Percentiles rank a stretch among this genome's conserved stretches.
Conservation (phyloP, 2,113 vertebrate species). For the Perca flavescens region DNA sequence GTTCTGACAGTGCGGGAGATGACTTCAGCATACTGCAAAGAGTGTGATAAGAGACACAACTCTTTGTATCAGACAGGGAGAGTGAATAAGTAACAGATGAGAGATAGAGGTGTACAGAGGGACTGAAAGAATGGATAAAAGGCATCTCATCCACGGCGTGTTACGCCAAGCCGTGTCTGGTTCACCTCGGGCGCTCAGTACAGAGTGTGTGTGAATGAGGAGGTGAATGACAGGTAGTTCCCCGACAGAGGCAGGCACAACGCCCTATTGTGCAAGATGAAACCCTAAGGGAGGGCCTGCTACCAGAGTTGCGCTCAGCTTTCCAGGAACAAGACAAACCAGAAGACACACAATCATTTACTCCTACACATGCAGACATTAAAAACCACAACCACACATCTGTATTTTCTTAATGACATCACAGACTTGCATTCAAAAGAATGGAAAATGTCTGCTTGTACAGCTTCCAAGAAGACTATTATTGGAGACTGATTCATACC, state of each 20-base stretch:
- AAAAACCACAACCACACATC: neutral
- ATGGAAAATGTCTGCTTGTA: neutral
- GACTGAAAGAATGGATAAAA: conserved; percentile 50
- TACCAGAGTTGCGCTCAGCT: conserved; percentile 47
- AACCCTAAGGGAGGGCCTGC: conserved; percentile 40
- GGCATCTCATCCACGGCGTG: neutral
- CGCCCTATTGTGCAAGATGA: conserved; percentile 58
- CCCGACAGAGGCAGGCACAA: conserved; percentile 49
- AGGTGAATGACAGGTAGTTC: conserved; percentile 64
- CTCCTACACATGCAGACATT: neutral
- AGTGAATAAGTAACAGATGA: conserved; percentile 24
- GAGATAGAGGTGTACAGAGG: conserved; percentile 33
- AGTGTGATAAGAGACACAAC: conserved; percentile 65
- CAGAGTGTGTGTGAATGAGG: conserved; percentile 44
- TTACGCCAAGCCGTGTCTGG: conserved; percentile 42
- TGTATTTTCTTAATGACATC: conserved; percentile 9
- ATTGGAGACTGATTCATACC: neutral
- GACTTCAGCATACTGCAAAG: conserved; percentile 69
- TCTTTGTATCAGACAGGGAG: conserved; percentile 45
- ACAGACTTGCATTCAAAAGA: neutral
- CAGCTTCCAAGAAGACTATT: conserved; percentile 5
- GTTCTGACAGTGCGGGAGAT: conserved; percentile 70
- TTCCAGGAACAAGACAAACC: conserved; percentile 61
- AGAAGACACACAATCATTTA: conserved; percentile 30
- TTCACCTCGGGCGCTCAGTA: conserved; percentile 26